Conservation (phyloP, 2,113 vertebrate genomes). For the Cariama cristata region DNA sequence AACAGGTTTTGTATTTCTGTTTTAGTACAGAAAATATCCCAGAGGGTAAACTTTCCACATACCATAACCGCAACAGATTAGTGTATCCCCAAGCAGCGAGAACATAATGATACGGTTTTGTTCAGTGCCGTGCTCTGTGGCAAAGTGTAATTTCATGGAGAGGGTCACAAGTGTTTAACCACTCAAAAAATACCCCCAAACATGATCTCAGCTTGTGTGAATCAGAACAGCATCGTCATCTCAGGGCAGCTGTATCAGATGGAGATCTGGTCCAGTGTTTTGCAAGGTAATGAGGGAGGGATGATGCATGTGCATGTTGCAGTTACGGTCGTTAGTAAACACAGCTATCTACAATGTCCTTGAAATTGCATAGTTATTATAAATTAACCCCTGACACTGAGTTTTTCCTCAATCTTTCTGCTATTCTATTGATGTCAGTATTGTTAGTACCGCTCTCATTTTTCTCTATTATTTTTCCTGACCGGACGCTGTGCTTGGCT, state of each 20-base stretch:
- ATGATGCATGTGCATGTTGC: accelerated
- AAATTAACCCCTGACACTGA: background rate
- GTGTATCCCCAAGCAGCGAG: background rate
- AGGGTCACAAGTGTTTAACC: background rate
- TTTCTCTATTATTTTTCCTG: background rate
- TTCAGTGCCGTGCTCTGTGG: background rate
- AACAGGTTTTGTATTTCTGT: background rate
- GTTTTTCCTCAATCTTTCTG: background rate
- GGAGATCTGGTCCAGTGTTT: background rate
- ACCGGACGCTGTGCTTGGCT: background rate
- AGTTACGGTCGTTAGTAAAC: background rate
- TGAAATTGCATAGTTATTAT: background rate
- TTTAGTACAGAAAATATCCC: background rate
- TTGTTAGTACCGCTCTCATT: background rate
- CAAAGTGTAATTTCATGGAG: background rate
- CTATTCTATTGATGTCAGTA: background rate
- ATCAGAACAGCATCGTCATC: background rate
- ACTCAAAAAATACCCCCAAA: background rate
- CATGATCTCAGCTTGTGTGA: background rate
- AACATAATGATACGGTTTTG: background rate
- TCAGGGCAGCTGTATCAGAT: background rate
- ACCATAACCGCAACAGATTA: background rate
- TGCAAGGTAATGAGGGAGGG: background rate
- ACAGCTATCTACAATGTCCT: background rate
- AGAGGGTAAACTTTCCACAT: background rate